Evolutionary conservation across 2,113 vertebrate species (phyloP).

Genomic region (Electrona antarctica): DNA sequence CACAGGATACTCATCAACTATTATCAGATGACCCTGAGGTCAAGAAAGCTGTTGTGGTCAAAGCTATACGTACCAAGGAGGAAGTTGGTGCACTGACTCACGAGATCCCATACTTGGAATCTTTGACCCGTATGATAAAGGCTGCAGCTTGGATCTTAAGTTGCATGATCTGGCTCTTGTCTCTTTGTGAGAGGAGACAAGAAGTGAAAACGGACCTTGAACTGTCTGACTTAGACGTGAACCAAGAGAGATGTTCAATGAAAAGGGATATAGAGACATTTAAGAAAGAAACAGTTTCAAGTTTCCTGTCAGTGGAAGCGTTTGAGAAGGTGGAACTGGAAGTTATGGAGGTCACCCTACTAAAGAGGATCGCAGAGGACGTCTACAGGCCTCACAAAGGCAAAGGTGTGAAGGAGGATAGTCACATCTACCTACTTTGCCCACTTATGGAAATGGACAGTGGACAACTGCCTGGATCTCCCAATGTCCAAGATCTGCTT

Average conservation of each 20-base stretch:
- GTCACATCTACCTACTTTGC: slow-evolving; percentile 1
- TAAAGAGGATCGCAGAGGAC: slow-evolving; percentile 7
- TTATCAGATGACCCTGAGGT: slow-evolving; percentile 14
- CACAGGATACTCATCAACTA: slow-evolving; percentile 5
- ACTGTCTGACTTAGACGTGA: slow-evolving; percentile 4
- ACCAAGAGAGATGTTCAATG: not conserved
- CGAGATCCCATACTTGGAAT: not conserved
- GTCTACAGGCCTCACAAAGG: not conserved
- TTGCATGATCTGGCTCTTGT: not conserved
- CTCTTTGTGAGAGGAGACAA: slow-evolving; percentile 1
- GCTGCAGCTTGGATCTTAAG: slow-evolving; percentile 5
- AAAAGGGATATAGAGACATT: not conserved
- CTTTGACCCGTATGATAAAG: slow-evolving; percentile 15
- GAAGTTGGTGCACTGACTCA: slow-evolving; percentile 5
- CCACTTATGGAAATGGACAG: slow-evolving; percentile 2
- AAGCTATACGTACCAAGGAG: not conserved
- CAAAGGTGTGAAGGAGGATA: slow-evolving; percentile 1
- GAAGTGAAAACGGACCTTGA: not conserved
- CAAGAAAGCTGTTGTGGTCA: not conserved
- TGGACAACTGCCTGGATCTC: no score
- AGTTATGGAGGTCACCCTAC: not conserved
- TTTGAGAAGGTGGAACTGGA: slow-evolving; percentile 3
- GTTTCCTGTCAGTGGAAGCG: slow-evolving; percentile 4
- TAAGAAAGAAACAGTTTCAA: not conserved
- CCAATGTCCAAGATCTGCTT: no score